Evolutionary conservation across 2,888 invertebrate species (phyloP).

Genomic region (Melieria picta): DNA sequence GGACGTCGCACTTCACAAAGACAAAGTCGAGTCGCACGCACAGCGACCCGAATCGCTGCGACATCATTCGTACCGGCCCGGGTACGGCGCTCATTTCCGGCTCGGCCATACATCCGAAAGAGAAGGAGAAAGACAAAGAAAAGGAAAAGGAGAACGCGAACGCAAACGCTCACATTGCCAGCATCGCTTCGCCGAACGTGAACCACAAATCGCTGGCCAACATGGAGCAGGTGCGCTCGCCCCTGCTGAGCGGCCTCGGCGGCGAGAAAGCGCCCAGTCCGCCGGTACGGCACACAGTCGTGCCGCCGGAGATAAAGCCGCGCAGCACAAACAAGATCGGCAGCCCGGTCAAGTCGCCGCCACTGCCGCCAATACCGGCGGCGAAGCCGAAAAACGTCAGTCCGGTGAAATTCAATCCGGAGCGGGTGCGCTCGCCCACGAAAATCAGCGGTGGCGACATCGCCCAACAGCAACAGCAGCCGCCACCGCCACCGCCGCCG

Average conservation of each 20-base stretch:
- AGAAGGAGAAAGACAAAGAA: conserved; percentile 42
- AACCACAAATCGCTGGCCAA: conserved; percentile 43
- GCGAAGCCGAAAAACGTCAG: conserved; percentile 64
- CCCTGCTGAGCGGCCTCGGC: conserved; percentile 41
- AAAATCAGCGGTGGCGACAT: conserved; percentile 51
- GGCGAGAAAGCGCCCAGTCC: conserved; percentile 60
- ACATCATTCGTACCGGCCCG: conserved; percentile 67
- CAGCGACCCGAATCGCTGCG: conserved; percentile 72
- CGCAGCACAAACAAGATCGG: conserved; percentile 61
- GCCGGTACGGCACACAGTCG: conserved; percentile 56
- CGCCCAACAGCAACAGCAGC: conserved; percentile 45
- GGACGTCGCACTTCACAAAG: conserved; percentile 91
- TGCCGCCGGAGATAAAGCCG: conserved; percentile 66
- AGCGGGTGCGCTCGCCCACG: conserved; percentile 61
- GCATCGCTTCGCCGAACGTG: conserved; percentile 27
- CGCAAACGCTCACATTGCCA: conserved; percentile 8
- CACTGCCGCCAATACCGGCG: conserved; percentile 64
- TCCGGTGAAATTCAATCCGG: conserved; percentile 62
- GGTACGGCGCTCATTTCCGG: conserved; percentile 68
- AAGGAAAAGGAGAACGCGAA: conserved; percentile 37
- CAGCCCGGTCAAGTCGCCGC: conserved; percentile 64
- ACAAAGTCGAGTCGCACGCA: conserved; percentile 73
- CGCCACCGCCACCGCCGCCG: conserved; percentile 60
- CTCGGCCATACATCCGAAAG: conserved; percentile 59
- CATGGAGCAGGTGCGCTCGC: conserved; percentile 46